Conservation (phyloP, 2,888 invertebrate genomes). For the Acholoe squamosa region DNA sequence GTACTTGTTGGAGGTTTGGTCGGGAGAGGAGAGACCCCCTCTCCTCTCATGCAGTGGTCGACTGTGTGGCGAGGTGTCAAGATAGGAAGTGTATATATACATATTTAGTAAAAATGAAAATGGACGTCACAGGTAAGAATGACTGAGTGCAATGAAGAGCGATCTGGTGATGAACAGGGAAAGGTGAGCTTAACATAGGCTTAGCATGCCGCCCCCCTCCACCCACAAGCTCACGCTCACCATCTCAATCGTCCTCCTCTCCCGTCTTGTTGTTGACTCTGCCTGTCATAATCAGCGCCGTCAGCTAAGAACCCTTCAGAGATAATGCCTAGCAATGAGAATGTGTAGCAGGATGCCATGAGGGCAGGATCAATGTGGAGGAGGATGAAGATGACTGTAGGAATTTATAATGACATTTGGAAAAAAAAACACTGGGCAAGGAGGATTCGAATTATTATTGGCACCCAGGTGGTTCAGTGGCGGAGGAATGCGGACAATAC, state of each 20-base stretch:
- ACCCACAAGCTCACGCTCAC: no score
- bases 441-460: not conserved
- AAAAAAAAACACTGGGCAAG: not conserved
- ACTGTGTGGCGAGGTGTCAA: no score
- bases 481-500: no score
- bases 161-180: not conserved
- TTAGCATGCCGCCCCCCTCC: not conserved
- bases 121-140: not conserved
- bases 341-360: not conserved
- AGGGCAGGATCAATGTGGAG: not conserved
- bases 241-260: no score
- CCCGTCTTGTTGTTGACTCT: not conserved
- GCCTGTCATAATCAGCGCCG: constrained; percentile 44
- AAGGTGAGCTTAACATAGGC: not conserved
- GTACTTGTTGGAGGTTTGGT: not conserved
- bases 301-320: not conserved
- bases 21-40: not conserved
- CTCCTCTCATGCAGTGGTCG: no score
- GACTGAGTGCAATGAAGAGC: no score
- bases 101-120: no score
- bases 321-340: constrained; percentile 43
- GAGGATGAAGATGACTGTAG: not conserved
- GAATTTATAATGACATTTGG: not conserved
- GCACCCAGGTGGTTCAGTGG: not conserved
- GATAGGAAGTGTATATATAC: no score